Base-by-base conservation (phyloP, 2,113 vertebrate species). In the Emydura subglobosa region DNA sequence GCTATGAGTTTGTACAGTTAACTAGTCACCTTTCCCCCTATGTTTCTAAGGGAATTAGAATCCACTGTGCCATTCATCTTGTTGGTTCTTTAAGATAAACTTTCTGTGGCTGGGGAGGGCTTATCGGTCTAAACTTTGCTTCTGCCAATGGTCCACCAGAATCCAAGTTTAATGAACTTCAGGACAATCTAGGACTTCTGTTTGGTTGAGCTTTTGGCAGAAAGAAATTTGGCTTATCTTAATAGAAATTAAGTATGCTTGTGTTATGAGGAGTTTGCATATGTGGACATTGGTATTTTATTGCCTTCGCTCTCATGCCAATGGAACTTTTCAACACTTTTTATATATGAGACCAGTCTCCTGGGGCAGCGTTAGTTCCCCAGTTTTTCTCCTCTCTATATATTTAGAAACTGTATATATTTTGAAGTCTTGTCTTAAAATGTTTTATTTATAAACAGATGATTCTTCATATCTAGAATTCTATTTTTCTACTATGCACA, bases 251-350 rank as follows among this genome's bases (percentile, higher is more conserved):
- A 65, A 65, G 7, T 19, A n/a, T 19, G 31, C 34, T 65, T 65
- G 16, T 65, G 31, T 34, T 34, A 34, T 17, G 31, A 34, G 7
- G 61, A 4, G 31, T 65, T 34, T n/a, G 61, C 34, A 31, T 65
- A 7, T 34, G 16, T 65, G 31, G 34, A 14, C 7, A 34, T 17
- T 65, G 31, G 14, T 65, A 65, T 39, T 68, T 34, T 39, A 21
- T 68, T 68, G 34, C 61, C 24, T 83, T 0, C 0, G 39, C 4
- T 51, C 29, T 59, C 1, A 29, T 39, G 0, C 65, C 10, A 61
- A 49, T 47, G 50, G 25, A 87, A 14, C 0, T 54, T 54, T 42
- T n/a, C 3, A 47, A 19, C 2, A 0, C 29, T 5, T 91, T 5
- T 83, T 90, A 83, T 4, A 76, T 68, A 61, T 10, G 0, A 57